Evolutionary conservation across 2,888 invertebrate species (phyloP).

Genomic region (Brachynemurus nebulosus): DNA sequence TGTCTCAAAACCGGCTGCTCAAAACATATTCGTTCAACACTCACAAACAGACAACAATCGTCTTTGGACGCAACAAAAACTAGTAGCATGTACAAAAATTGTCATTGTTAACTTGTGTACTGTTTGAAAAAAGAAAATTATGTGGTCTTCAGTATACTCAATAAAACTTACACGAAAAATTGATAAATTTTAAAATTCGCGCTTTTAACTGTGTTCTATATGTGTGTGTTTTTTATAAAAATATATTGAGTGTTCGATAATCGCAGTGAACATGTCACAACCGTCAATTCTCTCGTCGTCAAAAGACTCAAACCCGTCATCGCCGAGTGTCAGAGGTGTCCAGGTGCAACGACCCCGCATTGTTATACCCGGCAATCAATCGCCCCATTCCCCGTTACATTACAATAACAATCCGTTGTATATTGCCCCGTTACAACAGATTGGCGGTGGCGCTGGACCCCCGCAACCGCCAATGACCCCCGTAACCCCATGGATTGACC

Average conservation of each 20-base stretch:
- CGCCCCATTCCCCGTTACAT: slow-evolving; percentile 2
- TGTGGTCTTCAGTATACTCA: no score
- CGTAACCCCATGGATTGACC: slow-evolving; percentile 20
- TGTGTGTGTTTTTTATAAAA: no score
- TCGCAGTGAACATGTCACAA: not conserved
- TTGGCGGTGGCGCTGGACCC: slow-evolving; percentile 8
- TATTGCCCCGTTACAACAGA: slow-evolving; percentile 14
- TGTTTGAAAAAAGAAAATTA: no score
- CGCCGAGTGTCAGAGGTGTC: not conserved
- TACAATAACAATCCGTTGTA: slow-evolving; percentile 8
- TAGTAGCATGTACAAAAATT: no score
- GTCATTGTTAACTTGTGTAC: no score
- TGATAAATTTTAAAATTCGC: no score
- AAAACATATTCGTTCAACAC: no score
- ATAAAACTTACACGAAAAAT: no score
- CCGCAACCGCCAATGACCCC: slow-evolving; percentile 10
- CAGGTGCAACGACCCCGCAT: slow-evolving; percentile 5
- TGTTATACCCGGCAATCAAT: slow-evolving; percentile 4
- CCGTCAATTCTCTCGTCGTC: not conserved
- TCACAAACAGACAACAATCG: no score
- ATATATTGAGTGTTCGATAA: not conserved
- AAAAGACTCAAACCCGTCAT: slow-evolving; percentile 1
- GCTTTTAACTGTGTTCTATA: no score
- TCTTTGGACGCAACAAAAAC: no score
- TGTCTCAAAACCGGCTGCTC: no score